Evolutionary conservation across 1,140 invertebrate species (phyloP), one percentile per base, ranked within the genome.

Genomic region (Magallana angulata): DNA sequence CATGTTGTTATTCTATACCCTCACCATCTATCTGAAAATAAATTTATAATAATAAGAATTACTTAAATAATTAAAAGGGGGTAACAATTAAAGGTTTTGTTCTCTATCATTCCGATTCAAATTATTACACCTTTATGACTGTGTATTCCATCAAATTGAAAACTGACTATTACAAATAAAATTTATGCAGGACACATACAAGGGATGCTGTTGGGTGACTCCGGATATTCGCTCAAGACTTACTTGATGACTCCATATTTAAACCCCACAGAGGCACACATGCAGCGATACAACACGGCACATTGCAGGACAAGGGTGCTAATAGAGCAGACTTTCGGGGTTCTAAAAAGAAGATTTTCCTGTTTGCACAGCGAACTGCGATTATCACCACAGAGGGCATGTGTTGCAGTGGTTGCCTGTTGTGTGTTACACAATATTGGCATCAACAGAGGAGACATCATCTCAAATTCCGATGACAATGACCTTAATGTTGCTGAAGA

Each of bases 401-500:
- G 56, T 16, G 14, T n/a, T 57, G 8, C 58, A 57, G 36, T 82
- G 0, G 58, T 82, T 57, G 81, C 81, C 12, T 82, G 81, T 82
- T 56, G 56, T 8, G 81, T 82, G 1, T 14, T 82, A 4, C 81
- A 82, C 36, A 82, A 82, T 14, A 82, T 82, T 57, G 81, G 81
- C 4, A 82, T 82, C 16, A 18, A 56, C n/a, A 30, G 18, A n/a
- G 24, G 81, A 3, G 81, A 82, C 14, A 82, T 82, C 2, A 82
- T 82, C 8, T 9, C 36, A n/a, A 12, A 82, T 48, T 9, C n/a
- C 0, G 68, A 12, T 36, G 18, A 76, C 36, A 36, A 76, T 76
- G 68, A n/a, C 68, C 4, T 36, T 36, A 56, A 80, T 36, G 48
- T 3, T 1, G 57, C 1, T 4, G 80, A 57, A n/a, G 81, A 57